Evolutionary conservation across 2,888 invertebrate species (phyloP), one percentile per base, ranked within the genome.

Genomic region (Dysmachus trigonus): DNA sequence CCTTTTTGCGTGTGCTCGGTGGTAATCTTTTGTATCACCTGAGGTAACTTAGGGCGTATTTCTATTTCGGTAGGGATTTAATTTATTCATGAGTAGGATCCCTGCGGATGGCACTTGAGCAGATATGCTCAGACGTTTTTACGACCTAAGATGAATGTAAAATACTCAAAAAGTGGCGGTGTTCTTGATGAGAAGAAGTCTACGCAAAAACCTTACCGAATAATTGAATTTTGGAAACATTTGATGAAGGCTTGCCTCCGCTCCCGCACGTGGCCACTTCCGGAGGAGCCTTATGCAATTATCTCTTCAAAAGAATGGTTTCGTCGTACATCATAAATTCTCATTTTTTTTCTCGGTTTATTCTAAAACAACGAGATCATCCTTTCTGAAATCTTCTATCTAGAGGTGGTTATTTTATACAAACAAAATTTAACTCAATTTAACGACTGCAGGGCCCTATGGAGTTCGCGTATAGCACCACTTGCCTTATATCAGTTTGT

Each of bases 31-130:
- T 82, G 33, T 31, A 79, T 51, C 31, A 79, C 51, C 27, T 51
- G 47, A 38, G 31, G 79, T 79, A 51, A 51, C 47, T 79, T 47
- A 79, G 47, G 51, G 38, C 27, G 79, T 47, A 51, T 51, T 79
- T 79, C 27, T 30, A 79, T 79, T 47, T 51, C 51, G 51, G 41
- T 79, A 30, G 79, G 79, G 79, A 51, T 51, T 79, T 79, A 79
- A 79, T 79, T 79, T 79, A 79, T 79, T 79, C 51, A 79, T 51
- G 47, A 79, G 30, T 30, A 47, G 79, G 51, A 79, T 27, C 51
- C 79, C 79, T 31, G 73, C 73, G 73, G 35, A 79, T 41, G 79
- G 22, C 79, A 79, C 30, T 76, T 62, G 62, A 62, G 62, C 18
- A 62, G 62, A 62, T 62, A 62, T 62, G 62, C 27, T 62, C 62